Base-by-base conservation (phyloP, 2,888 invertebrate genomes). In the Xiphydria camelus region DNA sequence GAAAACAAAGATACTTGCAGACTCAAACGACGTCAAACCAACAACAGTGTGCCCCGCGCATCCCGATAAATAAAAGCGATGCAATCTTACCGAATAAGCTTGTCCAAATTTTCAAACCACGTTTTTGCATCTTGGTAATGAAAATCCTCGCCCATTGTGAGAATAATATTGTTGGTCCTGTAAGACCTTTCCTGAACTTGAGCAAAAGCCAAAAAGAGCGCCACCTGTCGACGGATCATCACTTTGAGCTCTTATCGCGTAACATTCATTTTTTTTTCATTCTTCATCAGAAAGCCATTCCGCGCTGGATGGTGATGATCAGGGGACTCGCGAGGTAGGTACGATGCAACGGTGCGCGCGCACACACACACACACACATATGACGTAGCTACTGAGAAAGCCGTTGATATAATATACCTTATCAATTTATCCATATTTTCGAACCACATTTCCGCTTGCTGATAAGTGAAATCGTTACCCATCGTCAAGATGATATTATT, bases 61-160 rank as follows among this genome's bases (percentile, higher is more conserved):
- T n/a, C n/a, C n/a, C n/a, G n/a, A n/a, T n/a, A n/a, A n/a, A n/a
- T n/a, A n/a, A n/a, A n/a, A 34, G 4, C 14, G 6, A 21, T 31
- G 6, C 1, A 35, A 37, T 76, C 84, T 82, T 83, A 90, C 85
- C 83, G 79, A 57, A 96, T 94, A 9, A 97, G 78, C 68, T 88
- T 91, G 70, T 96, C 95, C 76, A 96, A 77, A 73, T 94, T 94
- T 55, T 80, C 83, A 77, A 83, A 96, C 87, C 91, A 92, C 77
- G 83, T 81, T 14, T 78, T 77, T 0, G 88, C 87, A 50, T 83
- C 81, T 72, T 89, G 88, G 70, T 91, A 95, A 61, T 89, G 84
- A 71, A 96, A 96, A 76, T 96, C 95, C 57, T 90, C 88, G 0
- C 95, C 95, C 94, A 94, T 94, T 0, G 94, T 90, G 38, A 94